Percentiles rank a stretch among this genome's conserved stretches.
phyloP scores from a whole-genome alignment of 2,888 invertebrate species.

The Bombylius major region DNA sequence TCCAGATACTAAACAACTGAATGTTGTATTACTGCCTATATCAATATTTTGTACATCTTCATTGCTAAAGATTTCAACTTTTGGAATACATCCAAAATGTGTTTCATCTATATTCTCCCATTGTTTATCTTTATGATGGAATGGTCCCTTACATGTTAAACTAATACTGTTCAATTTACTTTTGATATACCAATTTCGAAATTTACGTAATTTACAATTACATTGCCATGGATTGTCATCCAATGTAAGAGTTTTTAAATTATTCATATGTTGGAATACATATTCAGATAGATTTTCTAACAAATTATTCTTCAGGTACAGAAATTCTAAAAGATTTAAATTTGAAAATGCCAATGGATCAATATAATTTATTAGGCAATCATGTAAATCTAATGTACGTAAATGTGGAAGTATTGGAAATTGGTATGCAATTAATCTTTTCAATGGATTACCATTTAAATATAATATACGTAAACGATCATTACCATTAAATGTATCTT shows the following conservation, averaged over 20 bases:
- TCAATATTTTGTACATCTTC: slow-evolving; percentile 51
- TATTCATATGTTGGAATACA: slow-evolving; percentile 57
- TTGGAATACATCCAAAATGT: slow-evolving; percentile 73
- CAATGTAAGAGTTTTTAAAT: slow-evolving; percentile 65
- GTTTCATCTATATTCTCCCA: slow-evolving; percentile 66
- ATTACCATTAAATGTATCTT: slow-evolving; percentile 72
- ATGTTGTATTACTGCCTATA: slow-evolving; percentile 68
- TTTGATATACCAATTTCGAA: slow-evolving; percentile 71
- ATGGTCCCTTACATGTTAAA: slow-evolving; percentile 60
- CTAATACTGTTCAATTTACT: slow-evolving; percentile 66
- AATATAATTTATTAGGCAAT: slow-evolving; percentile 62
- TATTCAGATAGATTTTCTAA: slow-evolving; percentile 55
- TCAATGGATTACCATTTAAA: slow-evolving; percentile 71
- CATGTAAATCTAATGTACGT: slow-evolving; percentile 64
- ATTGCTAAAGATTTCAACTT: slow-evolving; percentile 48
- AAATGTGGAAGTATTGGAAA: slow-evolving; percentile 73
- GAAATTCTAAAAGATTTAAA: slow-evolving; percentile 56
- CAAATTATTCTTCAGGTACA: slow-evolving; percentile 71
- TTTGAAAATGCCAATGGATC: slow-evolving; percentile 66
- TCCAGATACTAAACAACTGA: slow-evolving; percentile 69
- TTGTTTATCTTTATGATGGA: slow-evolving; percentile 50
- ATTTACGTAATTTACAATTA: slow-evolving; percentile 72
- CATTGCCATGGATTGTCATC: slow-evolving; percentile 85
- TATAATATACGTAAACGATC: slow-evolving; percentile 65
- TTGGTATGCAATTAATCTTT: slow-evolving; percentile 57